Evolutionary conservation across 2,113 vertebrate species (phyloP).

Genomic region (Hippocampus mohnikei): DNA sequence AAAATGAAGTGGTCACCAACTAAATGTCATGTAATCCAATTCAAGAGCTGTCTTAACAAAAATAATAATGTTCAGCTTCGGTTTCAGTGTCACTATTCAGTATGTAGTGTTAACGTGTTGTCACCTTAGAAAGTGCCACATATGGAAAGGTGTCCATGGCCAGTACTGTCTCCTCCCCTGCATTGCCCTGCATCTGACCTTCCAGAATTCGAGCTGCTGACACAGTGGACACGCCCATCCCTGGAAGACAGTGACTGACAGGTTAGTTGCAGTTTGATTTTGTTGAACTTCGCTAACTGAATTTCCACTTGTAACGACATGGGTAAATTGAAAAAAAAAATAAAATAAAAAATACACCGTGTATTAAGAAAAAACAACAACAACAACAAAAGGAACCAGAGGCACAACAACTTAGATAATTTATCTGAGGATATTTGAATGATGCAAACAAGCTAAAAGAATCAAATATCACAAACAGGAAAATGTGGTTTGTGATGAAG

Average conservation of each 20-base stretch:
- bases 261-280: background rate
- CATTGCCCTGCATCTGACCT: conserved; percentile 69
- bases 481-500: background rate
- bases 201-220: conserved; percentile 75
- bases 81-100: background rate
- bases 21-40: background rate
- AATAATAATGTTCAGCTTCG: background rate
- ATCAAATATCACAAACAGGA: background rate
- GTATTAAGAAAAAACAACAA: background rate
- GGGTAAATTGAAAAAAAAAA: background rate
- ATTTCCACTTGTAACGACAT: background rate
- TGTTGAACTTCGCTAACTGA: background rate
- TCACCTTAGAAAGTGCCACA: conserved; percentile 78
- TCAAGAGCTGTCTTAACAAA: background rate
- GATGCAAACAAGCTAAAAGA: background rate
- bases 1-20: background rate
- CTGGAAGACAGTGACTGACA: conserved; percentile 48
- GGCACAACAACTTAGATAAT: background rate
- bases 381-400: background rate
- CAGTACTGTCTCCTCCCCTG: conserved; percentile 72
- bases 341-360: background rate
- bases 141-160: conserved; percentile 78
- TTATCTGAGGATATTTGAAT: background rate
- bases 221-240: conserved; percentile 79
- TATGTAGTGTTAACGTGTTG: background rate